These are phyloP conservation scores for Tonatia bakeri DNA, from an alignment of 2,113 vertebrate genomes.

Conservation along the genomic window DNA sequence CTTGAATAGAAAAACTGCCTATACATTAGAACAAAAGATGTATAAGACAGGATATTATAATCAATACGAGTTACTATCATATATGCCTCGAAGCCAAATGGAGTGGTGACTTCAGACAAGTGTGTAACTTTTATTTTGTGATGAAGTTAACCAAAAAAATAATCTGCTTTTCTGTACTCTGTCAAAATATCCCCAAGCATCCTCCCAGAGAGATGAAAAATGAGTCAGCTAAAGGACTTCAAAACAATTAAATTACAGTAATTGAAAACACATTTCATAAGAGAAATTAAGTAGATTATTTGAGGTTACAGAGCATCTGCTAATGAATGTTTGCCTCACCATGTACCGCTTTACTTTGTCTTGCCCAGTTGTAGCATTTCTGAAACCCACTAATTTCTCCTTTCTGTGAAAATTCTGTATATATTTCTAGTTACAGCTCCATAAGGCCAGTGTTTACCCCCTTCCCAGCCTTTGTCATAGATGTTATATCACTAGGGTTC, in stretches of 20 bases:
- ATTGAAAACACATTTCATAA: slow-evolving; percentile 14
- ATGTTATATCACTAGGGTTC: not conserved
- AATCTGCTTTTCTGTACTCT: not conserved
- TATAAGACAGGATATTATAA: slow-evolving; percentile 11
- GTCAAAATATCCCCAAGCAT: not conserved
- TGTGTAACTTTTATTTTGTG: not conserved
- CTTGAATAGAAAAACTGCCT: not conserved
- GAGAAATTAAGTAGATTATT: not conserved
- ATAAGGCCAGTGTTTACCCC: not conserved
- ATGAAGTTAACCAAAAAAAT: not conserved
- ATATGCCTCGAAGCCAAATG: not conserved
- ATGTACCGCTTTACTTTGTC: not conserved
- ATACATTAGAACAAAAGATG: not conserved
- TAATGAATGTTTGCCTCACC: not conserved
- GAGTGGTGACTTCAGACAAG: not conserved
- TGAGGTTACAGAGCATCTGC: not conserved
- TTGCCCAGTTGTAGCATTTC: not conserved
- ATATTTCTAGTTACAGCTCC: not conserved
- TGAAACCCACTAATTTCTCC: not conserved
- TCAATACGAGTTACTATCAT: not conserved
- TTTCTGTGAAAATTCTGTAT: not conserved
- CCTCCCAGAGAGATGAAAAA: not conserved
- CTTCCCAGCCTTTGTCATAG: not conserved
- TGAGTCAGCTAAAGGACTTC: not conserved
- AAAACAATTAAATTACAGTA: not conserved